Evolutionary conservation across 1,140 invertebrate species (phyloP), one percentile per base, ranked within the genome.

Genomic region (Globodera ellingtonae): DNA sequence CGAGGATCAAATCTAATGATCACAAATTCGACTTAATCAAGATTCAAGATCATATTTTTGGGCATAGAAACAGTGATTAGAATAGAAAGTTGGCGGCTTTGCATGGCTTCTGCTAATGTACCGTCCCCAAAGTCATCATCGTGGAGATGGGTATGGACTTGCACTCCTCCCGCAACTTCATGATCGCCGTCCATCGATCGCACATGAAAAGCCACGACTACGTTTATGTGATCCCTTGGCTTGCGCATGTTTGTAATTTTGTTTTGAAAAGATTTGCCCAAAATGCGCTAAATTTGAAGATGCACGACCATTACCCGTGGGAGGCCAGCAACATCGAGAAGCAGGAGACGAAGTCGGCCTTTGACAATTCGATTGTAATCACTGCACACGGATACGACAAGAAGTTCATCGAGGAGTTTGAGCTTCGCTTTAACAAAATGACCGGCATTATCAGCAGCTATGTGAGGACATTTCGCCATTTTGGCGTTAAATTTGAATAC

Each of bases 301-400:
- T 87, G 46, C 84, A 87, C 47, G 88, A 89, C 67, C 88, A 89
- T 72, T 89, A 88, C 65, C 87, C 87, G 0, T 89, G 87, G 87
- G 88, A 89, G 71, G 87, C 86, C 15, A 80, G 75, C 7, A 89
- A 87, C 70, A 78, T 89, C 56, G 87, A 89, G 59, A 89, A 89
- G 79, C 72, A 46, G 21, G 87, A 89, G 79, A 86, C 88, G 13
- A 80, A 82, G 66, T 66, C 69, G 13, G 87, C 87, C 18, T 89
- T 83, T 75, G 88, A 89, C 65, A 81, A 89, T 21, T 76, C 86
- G 0, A 89, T 89, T 48, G 80, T 89, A 6, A 89, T 89, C 69
- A 89, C 88, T 6, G 87, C 88, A 35, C 82, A 85, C 71, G 87
- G 87, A 0, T 88, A 88, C 74, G 87, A 89, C 78, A 89, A 86